Evolutionary conservation across 2,797 vertebrate species (phyloP).

Genomic region (Otolemur crassicaudatus): DNA sequence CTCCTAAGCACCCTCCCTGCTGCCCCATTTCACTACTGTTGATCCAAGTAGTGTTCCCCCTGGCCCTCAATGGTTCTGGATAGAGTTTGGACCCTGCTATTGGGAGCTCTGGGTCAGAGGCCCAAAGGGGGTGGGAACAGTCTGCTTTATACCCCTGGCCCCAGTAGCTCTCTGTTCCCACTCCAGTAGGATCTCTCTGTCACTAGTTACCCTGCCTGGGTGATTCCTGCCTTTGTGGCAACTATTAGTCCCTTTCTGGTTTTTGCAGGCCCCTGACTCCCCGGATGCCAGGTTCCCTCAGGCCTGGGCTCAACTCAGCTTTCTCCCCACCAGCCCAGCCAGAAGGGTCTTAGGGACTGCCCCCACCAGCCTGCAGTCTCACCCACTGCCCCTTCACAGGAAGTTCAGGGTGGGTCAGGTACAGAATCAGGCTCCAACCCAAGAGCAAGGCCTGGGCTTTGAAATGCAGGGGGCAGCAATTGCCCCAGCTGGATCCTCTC

Average conservation of each 20-base stretch:
- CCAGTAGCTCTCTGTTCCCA: not conserved
- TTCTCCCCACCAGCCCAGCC: not conserved
- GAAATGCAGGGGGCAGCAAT: not conserved
- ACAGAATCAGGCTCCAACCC: not conserved
- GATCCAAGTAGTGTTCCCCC: not conserved
- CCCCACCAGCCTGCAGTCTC: not conserved
- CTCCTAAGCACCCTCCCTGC: not conserved
- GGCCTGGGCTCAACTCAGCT: not conserved
- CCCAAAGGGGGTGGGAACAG: not conserved
- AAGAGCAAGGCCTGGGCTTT: not conserved
- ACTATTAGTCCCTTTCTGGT: not conserved
- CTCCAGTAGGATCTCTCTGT: not conserved
- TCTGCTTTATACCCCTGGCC: not conserved
- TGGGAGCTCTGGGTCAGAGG: not conserved
- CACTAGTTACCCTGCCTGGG: not conserved
- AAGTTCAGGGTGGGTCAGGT: not conserved
- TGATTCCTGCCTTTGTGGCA: not conserved
- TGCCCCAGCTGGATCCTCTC: not conserved
- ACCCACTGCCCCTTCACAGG: not conserved
- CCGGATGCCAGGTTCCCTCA: not conserved
- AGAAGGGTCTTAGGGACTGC: not conserved
- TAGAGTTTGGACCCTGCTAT: not conserved
- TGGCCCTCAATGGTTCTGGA: not conserved
- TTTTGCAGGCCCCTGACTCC: not conserved
- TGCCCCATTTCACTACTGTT: accelerated